Percentiles rank a stretch among this genome's conserved stretches.
Evolutionary conservation across 2,888 invertebrate genomes (phyloP).

Genomic region (Masnerella sp.): DNA sequence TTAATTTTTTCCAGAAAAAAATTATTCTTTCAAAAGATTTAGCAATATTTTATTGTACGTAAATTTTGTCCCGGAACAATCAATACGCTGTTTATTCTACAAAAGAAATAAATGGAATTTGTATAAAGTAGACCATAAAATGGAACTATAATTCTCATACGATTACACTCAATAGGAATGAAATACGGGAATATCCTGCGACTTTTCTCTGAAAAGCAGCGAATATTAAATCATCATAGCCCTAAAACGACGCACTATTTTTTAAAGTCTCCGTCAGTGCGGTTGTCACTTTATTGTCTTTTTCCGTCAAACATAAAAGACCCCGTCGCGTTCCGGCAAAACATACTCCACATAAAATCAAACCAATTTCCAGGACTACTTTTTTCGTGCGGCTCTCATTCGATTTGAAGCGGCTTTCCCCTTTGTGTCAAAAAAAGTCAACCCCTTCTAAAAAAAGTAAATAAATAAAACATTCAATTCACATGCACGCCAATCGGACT

Average conservation of each 20-base stretch:
- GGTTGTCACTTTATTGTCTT: conserved; percentile 55
- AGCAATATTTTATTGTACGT: too few species aligned
- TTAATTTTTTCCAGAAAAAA: too few species aligned
- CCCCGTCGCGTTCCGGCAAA: conserved; percentile 30
- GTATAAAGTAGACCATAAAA: too few species aligned
- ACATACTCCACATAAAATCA: conserved; percentile 46
- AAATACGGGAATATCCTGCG: conserved; percentile 7
- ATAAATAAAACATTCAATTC: too few species aligned
- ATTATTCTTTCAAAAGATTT: too few species aligned
- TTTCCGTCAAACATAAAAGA: conserved; percentile 56
- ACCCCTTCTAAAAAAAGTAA: conserved; percentile 21
- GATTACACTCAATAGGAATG: conserved; percentile 15
- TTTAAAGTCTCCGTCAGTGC: conserved; percentile 45
- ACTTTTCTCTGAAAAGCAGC: conserved; percentile 16
- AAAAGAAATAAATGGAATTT: too few species aligned
- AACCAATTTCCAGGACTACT: conserved; percentile 50
- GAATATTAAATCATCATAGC: conserved; percentile 46
- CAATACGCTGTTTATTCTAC: too few species aligned
- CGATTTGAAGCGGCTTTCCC: conserved; percentile 37
- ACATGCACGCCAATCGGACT: conserved; percentile 25
- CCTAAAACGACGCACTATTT: conserved; percentile 40
- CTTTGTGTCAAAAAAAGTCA: conserved; percentile 14
- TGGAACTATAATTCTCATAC: conserved; percentile 17
- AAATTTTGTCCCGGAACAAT: too few species aligned
- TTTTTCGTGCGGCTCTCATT: conserved; percentile 42